These are phyloP conservation scores for Lethenteron camtschaticum DNA, from an alignment of 2,113 vertebrate genomes.

Conservation along the genomic window DNA sequence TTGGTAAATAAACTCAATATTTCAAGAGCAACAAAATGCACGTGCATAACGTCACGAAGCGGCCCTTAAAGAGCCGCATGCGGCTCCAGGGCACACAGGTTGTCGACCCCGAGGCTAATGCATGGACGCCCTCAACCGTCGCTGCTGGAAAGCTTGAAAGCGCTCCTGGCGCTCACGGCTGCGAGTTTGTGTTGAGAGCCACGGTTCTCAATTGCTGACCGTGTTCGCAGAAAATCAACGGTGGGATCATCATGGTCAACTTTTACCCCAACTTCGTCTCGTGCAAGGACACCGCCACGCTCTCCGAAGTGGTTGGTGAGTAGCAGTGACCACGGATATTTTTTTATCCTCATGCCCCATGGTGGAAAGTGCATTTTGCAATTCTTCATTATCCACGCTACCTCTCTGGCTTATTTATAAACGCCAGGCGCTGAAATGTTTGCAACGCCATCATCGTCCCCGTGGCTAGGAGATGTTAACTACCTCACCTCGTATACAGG, in stretches of 20 bases:
- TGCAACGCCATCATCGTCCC: no score
- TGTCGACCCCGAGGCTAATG: not conserved
- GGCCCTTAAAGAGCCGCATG: not conserved
- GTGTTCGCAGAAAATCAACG: slow-evolving; percentile 6
- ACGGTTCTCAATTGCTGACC: not conserved
- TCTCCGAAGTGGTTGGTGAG: slow-evolving; percentile 9
- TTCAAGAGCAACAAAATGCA: no score
- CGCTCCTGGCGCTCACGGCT: not conserved
- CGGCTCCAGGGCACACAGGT: not conserved
- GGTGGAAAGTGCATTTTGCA: not conserved
- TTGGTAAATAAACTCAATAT: no score
- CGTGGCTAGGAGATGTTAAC: no score
- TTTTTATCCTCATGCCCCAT: not conserved
- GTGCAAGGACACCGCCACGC: slow-evolving; percentile 5
- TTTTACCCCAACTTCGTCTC: slow-evolving; percentile 9
- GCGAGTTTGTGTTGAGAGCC: not conserved
- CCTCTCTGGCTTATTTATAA: no score
- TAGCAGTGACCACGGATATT: not conserved
- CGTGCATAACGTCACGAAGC: no score
- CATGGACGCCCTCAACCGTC: not conserved
- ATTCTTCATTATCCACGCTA: not conserved
- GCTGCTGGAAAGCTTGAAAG: not conserved
- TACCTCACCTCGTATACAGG: no score
- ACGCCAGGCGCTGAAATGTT: no score
- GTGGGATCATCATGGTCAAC: slow-evolving; percentile 8